These are phyloP conservation scores for Ploceus nigricollis DNA, from an alignment of 2,113 vertebrate genomes.

Conservation along the genomic window DNA sequence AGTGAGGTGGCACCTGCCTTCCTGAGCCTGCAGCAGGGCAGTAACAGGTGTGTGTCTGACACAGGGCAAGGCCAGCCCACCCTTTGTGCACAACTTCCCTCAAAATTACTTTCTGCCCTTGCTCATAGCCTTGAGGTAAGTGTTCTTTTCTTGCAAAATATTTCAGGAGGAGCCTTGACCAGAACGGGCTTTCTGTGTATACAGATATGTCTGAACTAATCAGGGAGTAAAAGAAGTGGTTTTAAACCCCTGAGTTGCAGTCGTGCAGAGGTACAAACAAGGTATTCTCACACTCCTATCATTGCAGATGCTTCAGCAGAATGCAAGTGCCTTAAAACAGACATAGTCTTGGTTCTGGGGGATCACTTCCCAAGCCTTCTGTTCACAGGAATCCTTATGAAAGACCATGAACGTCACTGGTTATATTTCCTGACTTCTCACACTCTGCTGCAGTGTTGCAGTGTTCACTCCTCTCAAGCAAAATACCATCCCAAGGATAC, in stretches of 20 bases:
- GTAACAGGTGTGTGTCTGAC: neutral
- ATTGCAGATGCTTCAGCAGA: neutral
- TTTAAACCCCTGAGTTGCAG: neutral
- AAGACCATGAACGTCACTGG: accelerated
- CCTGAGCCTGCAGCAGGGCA: neutral
- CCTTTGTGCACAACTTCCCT: neutral
- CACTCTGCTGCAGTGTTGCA: neutral
- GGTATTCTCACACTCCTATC: neutral
- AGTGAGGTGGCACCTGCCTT: neutral
- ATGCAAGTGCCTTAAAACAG: neutral
- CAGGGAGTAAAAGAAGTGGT: neutral
- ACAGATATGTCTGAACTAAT: neutral
- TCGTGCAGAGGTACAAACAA: neutral
- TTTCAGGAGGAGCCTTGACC: neutral
- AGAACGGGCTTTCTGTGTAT: neutral
- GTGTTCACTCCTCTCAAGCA: neutral
- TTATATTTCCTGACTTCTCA: neutral
- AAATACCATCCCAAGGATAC: neutral
- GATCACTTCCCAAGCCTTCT: neutral
- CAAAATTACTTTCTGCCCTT: neutral
- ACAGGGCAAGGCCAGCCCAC: neutral
- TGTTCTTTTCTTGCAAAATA: neutral
- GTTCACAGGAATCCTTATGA: neutral
- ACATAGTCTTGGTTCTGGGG: neutral
- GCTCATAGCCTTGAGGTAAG: neutral